phyloP scores from a whole-genome alignment of 2,113 vertebrate genomes.

The Pantherophis guttatus region DNA sequence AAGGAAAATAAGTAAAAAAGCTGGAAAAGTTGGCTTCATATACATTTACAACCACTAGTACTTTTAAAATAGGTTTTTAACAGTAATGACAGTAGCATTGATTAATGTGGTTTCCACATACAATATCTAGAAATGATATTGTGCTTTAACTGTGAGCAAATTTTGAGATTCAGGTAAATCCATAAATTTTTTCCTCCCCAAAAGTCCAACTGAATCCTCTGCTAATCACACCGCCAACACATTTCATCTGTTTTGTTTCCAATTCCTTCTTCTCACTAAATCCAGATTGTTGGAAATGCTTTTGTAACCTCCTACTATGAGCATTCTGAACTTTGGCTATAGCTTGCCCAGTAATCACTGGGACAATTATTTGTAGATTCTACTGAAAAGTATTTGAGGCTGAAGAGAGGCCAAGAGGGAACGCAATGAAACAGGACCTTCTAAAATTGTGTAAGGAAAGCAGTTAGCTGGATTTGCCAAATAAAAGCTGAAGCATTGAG shows the following conservation, averaged over 20 bases:
- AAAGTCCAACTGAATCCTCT: background rate
- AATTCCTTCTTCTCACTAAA: background rate
- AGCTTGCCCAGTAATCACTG: background rate
- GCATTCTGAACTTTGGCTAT: background rate
- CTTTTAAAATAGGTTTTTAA: background rate
- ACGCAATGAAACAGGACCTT: background rate
- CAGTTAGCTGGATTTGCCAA: background rate
- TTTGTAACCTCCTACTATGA: background rate
- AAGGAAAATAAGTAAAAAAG: background rate
- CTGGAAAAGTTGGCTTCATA: background rate
- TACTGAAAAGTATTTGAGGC: background rate
- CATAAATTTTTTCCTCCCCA: background rate
- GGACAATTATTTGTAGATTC: background rate
- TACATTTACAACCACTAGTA: background rate
- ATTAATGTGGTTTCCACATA: too few relatives aligned
- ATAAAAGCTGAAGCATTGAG: background rate
- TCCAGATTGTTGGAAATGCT: background rate
- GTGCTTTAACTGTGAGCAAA: too few relatives aligned
- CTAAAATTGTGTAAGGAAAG: background rate
- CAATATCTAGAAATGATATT: too few relatives aligned
- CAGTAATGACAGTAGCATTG: too few relatives aligned
- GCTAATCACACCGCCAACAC: background rate
- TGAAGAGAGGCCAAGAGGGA: background rate
- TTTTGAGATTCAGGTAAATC: too few relatives aligned
- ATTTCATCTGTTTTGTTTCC: background rate